A percentile compares a stretch with the other conserved stretches of the same genome.
Conservation (phyloP, 92 coral and sea anemone species). For the Bergia sp. region DNA sequence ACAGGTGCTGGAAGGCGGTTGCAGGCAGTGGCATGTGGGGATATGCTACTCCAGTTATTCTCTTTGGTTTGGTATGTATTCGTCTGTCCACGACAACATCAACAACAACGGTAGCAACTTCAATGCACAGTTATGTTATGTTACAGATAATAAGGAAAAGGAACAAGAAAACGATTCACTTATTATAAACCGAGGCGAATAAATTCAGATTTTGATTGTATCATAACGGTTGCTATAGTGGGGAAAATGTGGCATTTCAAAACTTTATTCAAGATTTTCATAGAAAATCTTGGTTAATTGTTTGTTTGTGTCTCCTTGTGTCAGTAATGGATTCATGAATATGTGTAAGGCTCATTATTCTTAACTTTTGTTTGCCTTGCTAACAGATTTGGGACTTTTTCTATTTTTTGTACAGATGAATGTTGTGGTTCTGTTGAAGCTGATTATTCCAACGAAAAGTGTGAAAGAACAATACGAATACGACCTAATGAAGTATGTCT, state of each 20-base stretch:
- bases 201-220: too few species aligned
- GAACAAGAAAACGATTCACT: too few species aligned
- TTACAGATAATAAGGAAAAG: too few species aligned
- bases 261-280: too few species aligned
- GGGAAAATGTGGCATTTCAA: too few species aligned
- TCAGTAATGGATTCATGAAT: background rate
- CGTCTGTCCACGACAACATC: background rate
- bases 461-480: slow-evolving; percentile 71
- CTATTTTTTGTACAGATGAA: slow-evolving; percentile 58
- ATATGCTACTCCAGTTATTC: slow-evolving; percentile 82
- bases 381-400: background rate
- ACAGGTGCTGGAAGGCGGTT: slow-evolving; percentile 95
- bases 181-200: too few species aligned
- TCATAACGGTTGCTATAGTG: too few species aligned
- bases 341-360: background rate
- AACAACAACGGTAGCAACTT: too few species aligned
- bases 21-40: slow-evolving; percentile 97
- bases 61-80: slow-evolving; percentile 75
- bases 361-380: background rate
- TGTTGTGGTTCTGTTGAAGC: slow-evolving; percentile 64
- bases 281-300: background rate
- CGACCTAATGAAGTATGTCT: slow-evolving; percentile 72
- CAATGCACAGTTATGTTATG: background rate
- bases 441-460: slow-evolving; percentile 76
- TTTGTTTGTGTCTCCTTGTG: background rate